Evolutionary conservation across 2,113 vertebrate genomes (phyloP), one percentile per base, ranked within the genome.

Genomic region (Steatornis caripensis): DNA sequence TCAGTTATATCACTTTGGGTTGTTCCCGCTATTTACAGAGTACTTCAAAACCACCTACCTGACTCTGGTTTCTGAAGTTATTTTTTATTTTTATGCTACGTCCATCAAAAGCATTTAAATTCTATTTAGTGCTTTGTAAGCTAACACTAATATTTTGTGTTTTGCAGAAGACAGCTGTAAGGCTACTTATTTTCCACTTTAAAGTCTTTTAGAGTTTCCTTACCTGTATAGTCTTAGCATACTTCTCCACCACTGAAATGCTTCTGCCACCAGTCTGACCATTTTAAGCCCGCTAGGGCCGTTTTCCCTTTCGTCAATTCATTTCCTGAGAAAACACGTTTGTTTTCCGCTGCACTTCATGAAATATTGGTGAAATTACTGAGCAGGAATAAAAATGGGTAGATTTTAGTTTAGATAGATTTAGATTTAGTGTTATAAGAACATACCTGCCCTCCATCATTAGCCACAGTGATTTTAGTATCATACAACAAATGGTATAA

Each of bases 21-120:
- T 96, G 90, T 96, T 93, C 84, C 58, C 84, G 87, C 72, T 97
- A 87, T 97, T 98, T 97, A 89, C 87, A 88, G 76, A 95, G 75
- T 55, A 48, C 87, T 93, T 97, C 92, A 95, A 95, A 94, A 96
- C 89, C 89, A 89, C 89, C 86, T 84, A 84, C 91, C 82, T 95
- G 89, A 87, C 94, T 91, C 61, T 79, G 29, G 26, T 89, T 96
- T 85, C 62, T 91, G 62, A 93, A 94, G 49, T 86, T 80, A 15
- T 16, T 48, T 93, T 87, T 88, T 60, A 34, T 78, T 87, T 92
- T 76, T 82, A 92, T 95, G 61, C 95, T 87, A 41, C 6, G 2
- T 85, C 65, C 76, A 85, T 96, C n/a, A 91, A 83, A 84, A 86
- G 58, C 90, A 96, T 97, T 98, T 96, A 93, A 96, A 97, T 93